Percentiles rank a stretch among this genome's conserved stretches.
Evolutionary conservation across 2,888 invertebrate species (phyloP).

Genomic region (Pycnomerus fuliginosus): DNA sequence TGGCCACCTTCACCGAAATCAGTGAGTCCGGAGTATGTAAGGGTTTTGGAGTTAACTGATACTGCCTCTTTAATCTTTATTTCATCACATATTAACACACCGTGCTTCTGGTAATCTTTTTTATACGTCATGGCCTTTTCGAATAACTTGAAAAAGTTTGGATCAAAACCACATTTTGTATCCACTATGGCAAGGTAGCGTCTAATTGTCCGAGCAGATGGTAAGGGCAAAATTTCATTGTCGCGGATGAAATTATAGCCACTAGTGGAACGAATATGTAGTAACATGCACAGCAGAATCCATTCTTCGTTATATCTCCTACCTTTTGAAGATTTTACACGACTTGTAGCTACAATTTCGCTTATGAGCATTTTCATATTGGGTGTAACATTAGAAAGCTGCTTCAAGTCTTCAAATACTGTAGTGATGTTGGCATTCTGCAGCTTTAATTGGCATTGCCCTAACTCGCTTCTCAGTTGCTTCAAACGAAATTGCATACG

Average conservation of each 20-base stretch:
- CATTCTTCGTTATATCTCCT: constrained; percentile 9
- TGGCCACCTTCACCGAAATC: constrained; percentile 18
- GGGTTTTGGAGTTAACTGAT: constrained; percentile 13
- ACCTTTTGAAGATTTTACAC: no score
- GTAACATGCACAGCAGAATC: constrained; percentile 10
- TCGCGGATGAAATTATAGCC: constrained; percentile 8
- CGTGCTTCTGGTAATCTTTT: constrained; percentile 18
- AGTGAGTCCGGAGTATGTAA: constrained; percentile 21
- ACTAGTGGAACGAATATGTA: constrained; percentile 8
- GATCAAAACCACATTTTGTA: constrained; percentile 20
- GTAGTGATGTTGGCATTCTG: no score
- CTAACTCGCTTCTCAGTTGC: no score
- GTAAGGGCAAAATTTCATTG: constrained; percentile 12
- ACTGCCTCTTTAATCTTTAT: constrained; percentile 20
- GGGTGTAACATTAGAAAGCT: no score
- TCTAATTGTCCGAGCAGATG: constrained; percentile 5
- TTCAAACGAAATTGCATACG: no score
- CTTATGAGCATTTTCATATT: no score
- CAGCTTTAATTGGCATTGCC: no score
- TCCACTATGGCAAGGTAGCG: constrained; percentile 15
- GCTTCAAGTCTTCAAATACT: no score
- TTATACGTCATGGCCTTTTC: constrained; percentile 8
- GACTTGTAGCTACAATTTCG: no score
- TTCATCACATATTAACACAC: constrained; percentile 24
- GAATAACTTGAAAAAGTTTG: constrained; percentile 16